phyloP scores from a whole-genome alignment of 2,113 vertebrate species.

The Neodon shergylaensis region DNA sequence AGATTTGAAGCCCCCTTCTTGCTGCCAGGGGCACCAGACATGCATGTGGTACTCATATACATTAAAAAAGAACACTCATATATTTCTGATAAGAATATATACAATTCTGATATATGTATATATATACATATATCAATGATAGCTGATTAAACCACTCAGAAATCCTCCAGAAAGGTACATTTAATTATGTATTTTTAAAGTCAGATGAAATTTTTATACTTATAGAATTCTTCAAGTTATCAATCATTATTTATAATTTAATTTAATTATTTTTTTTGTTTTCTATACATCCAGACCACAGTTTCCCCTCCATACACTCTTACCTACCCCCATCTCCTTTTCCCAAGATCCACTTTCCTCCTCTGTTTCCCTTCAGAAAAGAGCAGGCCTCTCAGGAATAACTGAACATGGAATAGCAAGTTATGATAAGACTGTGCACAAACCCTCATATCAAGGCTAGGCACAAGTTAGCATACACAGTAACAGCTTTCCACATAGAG shows the following conservation, averaged over 20 bases:
- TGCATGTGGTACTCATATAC: neutral
- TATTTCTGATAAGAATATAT: neutral
- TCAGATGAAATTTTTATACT: neutral
- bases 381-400: too few species aligned
- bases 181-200: neutral
- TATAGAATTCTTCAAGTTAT: neutral
- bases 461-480: too few species aligned
- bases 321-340: too few species aligned
- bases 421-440: too few species aligned
- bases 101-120: neutral
- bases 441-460: too few species aligned
- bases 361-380: too few species aligned
- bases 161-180: slow-evolving; percentile 7
- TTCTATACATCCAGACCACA: too few species aligned
- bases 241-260: neutral
- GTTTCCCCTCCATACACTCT: too few species aligned
- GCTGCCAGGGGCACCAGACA: neutral
- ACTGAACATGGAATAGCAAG: too few species aligned
- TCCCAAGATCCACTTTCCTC: too few species aligned
- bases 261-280: neutral
- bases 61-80: neutral
- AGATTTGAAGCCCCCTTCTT: neutral
- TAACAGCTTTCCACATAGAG: too few species aligned
- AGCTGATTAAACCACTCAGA: neutral
- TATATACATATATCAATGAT: neutral